These are phyloP conservation scores for Oncorhynchus masou DNA, from an alignment of 2,113 vertebrate genomes.

Conservation along the genomic window DNA sequence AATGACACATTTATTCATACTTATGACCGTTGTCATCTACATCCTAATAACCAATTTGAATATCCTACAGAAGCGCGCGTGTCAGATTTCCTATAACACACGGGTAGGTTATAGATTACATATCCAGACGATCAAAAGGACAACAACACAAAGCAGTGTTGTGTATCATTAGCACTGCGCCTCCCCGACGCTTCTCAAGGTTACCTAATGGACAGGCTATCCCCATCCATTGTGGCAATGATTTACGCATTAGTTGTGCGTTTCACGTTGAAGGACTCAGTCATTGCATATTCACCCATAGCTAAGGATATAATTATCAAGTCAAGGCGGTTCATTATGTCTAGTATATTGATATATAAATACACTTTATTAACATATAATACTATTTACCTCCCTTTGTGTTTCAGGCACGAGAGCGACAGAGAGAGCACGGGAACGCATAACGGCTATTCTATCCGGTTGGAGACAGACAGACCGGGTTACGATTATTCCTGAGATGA, in stretches of 20 bases:
- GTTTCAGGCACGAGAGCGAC: slow-evolving; percentile 61
- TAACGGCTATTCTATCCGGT: slow-evolving; percentile 69
- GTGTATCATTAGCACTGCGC: slow-evolving; percentile 37
- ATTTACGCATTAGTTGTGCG: slow-evolving; percentile 70
- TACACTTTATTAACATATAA: neutral
- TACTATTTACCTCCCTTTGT: slow-evolving; percentile 26
- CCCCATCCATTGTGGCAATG: slow-evolving; percentile 67
- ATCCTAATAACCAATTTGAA: slow-evolving; percentile 29
- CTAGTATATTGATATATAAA: neutral
- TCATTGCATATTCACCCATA: neutral
- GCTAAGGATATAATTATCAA: neutral
- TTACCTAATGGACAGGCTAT: slow-evolving; percentile 76
- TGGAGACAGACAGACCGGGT: slow-evolving; percentile 57
- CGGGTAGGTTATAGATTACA: slow-evolving; percentile 4
- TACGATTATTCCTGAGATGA: slow-evolving; percentile 74
- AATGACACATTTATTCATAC: slow-evolving; percentile 12
- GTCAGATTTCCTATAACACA: slow-evolving; percentile 35
- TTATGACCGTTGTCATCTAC: slow-evolving; percentile 51
- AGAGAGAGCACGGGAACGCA: slow-evolving; percentile 9
- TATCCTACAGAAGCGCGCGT: slow-evolving; percentile 23
- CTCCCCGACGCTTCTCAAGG: slow-evolving; percentile 65
- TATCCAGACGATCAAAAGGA: slow-evolving; percentile 23
- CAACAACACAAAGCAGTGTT: slow-evolving; percentile 41
- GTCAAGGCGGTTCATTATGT: neutral
- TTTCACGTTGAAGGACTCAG: slow-evolving; percentile 19